Percentiles rank a stretch among this genome's conserved stretches.
These are phyloP conservation scores for Uromys caudimaculatus DNA, from an alignment of 2,797 vertebrate genomes.

Conservation along the genomic window DNA sequence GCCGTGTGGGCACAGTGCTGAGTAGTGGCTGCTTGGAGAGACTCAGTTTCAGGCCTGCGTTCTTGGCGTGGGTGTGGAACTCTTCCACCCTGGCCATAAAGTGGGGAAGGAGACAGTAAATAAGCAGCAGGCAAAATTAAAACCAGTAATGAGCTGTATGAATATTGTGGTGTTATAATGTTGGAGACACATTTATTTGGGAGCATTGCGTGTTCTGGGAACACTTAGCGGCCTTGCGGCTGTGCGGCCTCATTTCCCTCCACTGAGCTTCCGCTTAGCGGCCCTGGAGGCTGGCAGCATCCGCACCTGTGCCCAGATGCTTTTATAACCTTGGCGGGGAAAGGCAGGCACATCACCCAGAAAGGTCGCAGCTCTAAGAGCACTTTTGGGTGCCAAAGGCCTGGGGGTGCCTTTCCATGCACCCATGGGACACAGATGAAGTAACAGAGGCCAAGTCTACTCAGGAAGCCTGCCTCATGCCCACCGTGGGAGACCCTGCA, in stretches of 20 bases:
- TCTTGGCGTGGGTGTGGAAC: constrained; percentile 78
- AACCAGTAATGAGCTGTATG: constrained; percentile 83
- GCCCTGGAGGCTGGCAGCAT: constrained; percentile 80
- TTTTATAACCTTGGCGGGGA: constrained; percentile 71
- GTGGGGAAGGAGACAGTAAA: constrained; percentile 84
- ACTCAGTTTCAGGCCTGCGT: constrained; percentile 32
- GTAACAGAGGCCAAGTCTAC: not conserved
- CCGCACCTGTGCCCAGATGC: constrained; percentile 82
- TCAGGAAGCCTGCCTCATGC: not conserved
- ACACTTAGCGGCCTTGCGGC: constrained; percentile 76
- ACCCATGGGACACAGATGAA: not conserved
- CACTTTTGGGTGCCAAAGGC: not conserved
- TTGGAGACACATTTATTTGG: constrained; percentile 84
- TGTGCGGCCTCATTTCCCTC: constrained; percentile 79
- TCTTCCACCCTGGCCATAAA: constrained; percentile 81
- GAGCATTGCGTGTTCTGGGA: constrained; percentile 80
- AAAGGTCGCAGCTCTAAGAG: constrained; percentile 11
- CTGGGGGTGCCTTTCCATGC: not conserved
- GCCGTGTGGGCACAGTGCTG: not conserved
- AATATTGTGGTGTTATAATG: constrained; percentile 73
- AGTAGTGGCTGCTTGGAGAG: constrained; percentile 63
- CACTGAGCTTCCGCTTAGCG: constrained; percentile 71
- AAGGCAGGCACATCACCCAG: not conserved
- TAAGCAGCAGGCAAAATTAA: constrained; percentile 86
- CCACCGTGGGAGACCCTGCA: not conserved